Evolutionary conservation across 2,888 invertebrate genomes (phyloP).

Genomic region (Zele albiditarsus): DNA sequence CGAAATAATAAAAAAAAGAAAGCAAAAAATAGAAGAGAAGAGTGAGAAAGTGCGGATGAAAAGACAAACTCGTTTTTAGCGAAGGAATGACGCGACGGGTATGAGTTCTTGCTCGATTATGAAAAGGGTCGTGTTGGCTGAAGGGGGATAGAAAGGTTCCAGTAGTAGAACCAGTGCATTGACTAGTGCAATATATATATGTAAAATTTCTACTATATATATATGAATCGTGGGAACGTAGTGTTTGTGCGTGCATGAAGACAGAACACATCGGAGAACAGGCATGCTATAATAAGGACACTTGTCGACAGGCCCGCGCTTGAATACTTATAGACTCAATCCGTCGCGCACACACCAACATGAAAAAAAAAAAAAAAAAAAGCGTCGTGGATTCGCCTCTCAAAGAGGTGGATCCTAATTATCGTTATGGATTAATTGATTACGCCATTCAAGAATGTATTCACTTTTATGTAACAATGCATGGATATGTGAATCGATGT

Average conservation of each 20-base stretch:
- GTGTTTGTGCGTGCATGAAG: conserved; percentile 26
- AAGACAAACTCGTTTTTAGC: conserved; percentile 46
- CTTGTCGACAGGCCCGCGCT: conserved; percentile 52
- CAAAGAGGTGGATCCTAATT: conserved; percentile 6
- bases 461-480: neutral
- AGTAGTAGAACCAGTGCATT: conserved; percentile 37
- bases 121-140: conserved; percentile 39
- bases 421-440: conserved; percentile 25
- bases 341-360: conserved; percentile 14
- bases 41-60: conserved; percentile 42
- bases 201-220: conserved; percentile 20
- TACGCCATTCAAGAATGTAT: neutral
- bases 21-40: conserved; percentile 34
- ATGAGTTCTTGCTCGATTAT: conserved; percentile 41
- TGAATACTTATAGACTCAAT: conserved; percentile 41
- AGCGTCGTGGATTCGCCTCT: conserved; percentile 14
- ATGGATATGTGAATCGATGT: neutral
- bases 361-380: conserved; percentile 23
- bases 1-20: neutral
- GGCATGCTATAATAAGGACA: conserved; percentile 58
- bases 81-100: conserved; percentile 29
- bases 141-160: conserved; percentile 31
- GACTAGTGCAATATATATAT: neutral
- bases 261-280: conserved; percentile 38
- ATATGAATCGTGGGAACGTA: conserved; percentile 41